Conservation (phyloP, 2,113 vertebrate species). For the Blennius ocellaris region DNA sequence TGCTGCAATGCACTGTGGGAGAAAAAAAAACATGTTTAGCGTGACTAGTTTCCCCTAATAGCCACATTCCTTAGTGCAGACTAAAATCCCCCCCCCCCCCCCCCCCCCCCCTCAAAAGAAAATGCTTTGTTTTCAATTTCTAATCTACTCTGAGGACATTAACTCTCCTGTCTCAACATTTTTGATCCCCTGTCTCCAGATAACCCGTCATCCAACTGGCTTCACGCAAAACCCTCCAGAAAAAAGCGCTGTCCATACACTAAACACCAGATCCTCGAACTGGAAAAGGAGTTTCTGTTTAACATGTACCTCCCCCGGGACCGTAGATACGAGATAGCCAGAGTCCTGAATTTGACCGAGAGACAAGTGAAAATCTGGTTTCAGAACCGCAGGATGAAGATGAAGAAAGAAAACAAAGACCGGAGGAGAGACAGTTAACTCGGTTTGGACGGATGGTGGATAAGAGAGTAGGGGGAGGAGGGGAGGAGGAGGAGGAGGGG, state of each 20-base stretch:
- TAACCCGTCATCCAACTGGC: conserved; percentile 97
- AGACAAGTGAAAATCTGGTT: conserved; percentile 99
- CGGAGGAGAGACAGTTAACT: conserved; percentile 91
- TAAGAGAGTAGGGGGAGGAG: conserved; percentile 4
- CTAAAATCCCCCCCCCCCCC: too few relatives aligned
- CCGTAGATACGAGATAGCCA: conserved; percentile 96
- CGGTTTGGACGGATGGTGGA: conserved; percentile 41
- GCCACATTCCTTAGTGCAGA: too few relatives aligned
- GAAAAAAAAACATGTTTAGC: too few relatives aligned
- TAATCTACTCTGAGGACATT: conserved; percentile 30
- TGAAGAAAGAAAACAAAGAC: conserved; percentile 99
- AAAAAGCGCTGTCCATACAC: conserved; percentile 98
- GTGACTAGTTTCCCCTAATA: too few relatives aligned
- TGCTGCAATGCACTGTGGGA: not conserved
- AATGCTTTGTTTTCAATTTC: not conserved
- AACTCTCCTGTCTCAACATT: conserved; percentile 44
- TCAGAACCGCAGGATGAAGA: conserved; percentile 99
- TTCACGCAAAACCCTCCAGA: conserved; percentile 96
- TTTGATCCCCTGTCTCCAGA: conserved; percentile 82
- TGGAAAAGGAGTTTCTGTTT: conserved; percentile 99
- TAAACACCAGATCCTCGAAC: conserved; percentile 96
- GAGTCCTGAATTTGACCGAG: conserved; percentile 95
- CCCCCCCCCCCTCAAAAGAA: too few relatives aligned
- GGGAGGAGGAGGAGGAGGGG: not conserved
- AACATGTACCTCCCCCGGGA: conserved; percentile 99